Base-by-base conservation (phyloP, 2,797 vertebrate species). In the Craterocephalus amniculus region DNA sequence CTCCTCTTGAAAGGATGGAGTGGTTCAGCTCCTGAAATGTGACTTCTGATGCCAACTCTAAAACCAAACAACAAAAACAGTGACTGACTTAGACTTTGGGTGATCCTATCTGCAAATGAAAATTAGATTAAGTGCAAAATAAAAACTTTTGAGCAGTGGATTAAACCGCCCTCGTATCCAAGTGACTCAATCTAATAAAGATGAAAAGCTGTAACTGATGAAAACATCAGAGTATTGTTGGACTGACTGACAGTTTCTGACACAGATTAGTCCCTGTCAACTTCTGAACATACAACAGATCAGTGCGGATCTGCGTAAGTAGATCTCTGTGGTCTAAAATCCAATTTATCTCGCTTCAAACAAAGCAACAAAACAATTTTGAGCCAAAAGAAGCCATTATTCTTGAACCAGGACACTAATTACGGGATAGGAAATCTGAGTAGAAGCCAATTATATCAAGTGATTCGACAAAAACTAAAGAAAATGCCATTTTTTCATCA, bases 251-350 rank as follows among this genome's bases (percentile, higher is more conserved):
- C 49, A 24, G 34, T 20, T 14, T 4, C 22, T 12, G 43, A 57
- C 67, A 61, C 11, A 38, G 54, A 67, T 8, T 27, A 64, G 22
- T n/a, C 40, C n/a, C 61, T 58, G 59, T 48, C 56, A 61, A 74
- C 77, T 66, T 72, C 74, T 72, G 31, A 75, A 51, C 67, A 56
- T 31, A 34, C 57, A 49, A 11, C 61, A 72, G 63, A 81, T 87
- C 67, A 83, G 49, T 26, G 12, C 1, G 36, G 80, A 84, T 88
- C 87, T 84, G 35, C 40, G 11, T 83, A 83, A 86, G 89, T 81
- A 54, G 66, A 77, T 84, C 76, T 51, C 22, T 59, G 45, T 0
- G 1, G 49, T 36, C 66, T 74, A 63, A 56, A 73, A 71, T 79
- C 65, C 56, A 51, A 83, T 82, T 83, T 45, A 24, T 70, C 3